Conservation (phyloP, 2,113 vertebrate species). For the Cranoglanis bouderius region DNA sequence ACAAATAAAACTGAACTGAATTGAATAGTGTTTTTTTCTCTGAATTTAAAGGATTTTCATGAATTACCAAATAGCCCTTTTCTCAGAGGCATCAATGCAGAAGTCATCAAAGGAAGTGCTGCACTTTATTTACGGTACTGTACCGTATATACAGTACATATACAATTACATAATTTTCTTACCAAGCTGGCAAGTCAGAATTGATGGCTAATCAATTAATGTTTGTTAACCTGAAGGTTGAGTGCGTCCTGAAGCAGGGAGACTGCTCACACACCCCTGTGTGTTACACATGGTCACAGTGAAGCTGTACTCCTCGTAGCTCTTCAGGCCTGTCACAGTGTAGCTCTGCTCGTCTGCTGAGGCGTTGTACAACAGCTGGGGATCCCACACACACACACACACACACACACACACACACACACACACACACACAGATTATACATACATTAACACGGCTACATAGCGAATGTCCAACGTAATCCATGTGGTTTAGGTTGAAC, state of each 20-base stretch:
- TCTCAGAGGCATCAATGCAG: background rate
- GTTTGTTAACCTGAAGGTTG: slow-evolving; percentile 80
- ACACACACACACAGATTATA: background rate
- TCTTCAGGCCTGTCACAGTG: slow-evolving; percentile 72
- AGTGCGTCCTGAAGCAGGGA: slow-evolving; percentile 75
- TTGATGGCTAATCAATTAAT: background rate
- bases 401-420: slow-evolving; percentile 9
- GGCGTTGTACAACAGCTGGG: slow-evolving; percentile 77
- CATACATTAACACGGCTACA: background rate
- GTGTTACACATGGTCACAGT: slow-evolving; percentile 85
- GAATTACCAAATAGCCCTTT: background rate
- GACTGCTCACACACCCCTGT: slow-evolving; percentile 81
- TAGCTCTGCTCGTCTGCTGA: slow-evolving; percentile 72
- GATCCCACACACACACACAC: slow-evolving; percentile 28
- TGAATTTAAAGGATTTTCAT: background rate
- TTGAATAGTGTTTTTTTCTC: background rate
- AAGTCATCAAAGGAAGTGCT: background rate
- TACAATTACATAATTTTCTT: background rate
- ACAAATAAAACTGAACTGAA: no score
- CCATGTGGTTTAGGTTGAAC: background rate
- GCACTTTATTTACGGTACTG: background rate
- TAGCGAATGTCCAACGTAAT: background rate
- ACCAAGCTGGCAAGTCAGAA: background rate
- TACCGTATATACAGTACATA: background rate
- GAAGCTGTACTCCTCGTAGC: slow-evolving; percentile 80